phyloP scores from a whole-genome alignment of 30 jellyfish, hydroid and myxozoan genomes.

The Cassiopea xamachana region DNA sequence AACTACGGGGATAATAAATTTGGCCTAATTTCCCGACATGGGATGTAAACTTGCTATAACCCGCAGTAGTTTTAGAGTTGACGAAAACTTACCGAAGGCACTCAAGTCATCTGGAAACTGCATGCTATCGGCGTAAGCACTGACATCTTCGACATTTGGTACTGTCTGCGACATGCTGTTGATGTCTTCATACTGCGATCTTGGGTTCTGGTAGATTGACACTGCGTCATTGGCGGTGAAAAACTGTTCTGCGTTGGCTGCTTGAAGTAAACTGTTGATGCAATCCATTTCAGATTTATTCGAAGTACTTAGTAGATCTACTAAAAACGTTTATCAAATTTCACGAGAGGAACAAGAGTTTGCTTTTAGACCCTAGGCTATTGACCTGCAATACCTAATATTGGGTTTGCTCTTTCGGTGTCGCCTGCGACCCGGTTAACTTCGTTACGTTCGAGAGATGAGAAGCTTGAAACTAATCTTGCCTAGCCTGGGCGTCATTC shows the following conservation, averaged over 20 bases:
- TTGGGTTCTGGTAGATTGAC: constrained; percentile 62
- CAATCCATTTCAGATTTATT: constrained; percentile 65
- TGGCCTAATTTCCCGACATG: not conserved
- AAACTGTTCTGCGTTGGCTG: constrained; percentile 96
- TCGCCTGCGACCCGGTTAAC: constrained; percentile 84
- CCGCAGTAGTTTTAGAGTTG: not conserved
- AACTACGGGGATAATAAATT: too few species aligned
- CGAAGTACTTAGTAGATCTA: constrained; percentile 28
- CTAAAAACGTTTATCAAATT: constrained; percentile 1
- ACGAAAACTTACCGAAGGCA: constrained; percentile 53
- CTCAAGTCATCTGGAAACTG: constrained; percentile 77
- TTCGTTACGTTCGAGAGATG: constrained; percentile 11
- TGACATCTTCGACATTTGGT: constrained; percentile 83
- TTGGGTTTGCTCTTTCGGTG: constrained; percentile 75
- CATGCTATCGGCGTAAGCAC: constrained; percentile 75
- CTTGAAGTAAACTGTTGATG: constrained; percentile 90
- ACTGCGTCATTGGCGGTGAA: constrained; percentile 85
- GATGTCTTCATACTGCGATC: constrained; percentile 80
- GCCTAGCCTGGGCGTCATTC: constrained; percentile 57
- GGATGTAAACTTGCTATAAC: not conserved
- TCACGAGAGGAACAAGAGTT: constrained; percentile 49
- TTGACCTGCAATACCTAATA: constrained; percentile 85
- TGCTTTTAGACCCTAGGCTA: constrained; percentile 77
- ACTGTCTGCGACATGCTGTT: constrained; percentile 87
- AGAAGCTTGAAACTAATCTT: constrained; percentile 30